Conservation (phyloP, 2,888 invertebrate genomes). For the Alsophila aescularia region DNA sequence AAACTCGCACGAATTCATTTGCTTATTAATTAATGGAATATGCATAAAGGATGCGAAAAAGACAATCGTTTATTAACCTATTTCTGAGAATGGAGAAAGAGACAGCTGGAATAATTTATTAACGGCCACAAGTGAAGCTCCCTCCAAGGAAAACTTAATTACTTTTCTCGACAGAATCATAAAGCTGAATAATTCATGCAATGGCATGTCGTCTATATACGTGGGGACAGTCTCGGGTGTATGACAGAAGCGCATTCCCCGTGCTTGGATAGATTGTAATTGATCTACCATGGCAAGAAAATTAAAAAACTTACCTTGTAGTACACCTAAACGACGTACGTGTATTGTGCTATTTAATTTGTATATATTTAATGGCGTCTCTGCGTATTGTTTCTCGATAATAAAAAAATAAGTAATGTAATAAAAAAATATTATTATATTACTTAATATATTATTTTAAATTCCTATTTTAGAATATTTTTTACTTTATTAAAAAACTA, state of each 20-base stretch:
- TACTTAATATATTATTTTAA: too few species aligned
- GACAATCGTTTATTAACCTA: slow-evolving; percentile 70
- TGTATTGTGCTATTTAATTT: too few species aligned
- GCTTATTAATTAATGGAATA: slow-evolving; percentile 69
- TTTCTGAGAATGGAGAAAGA: slow-evolving; percentile 68
- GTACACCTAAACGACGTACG: too few species aligned
- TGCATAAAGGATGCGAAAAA: slow-evolving; percentile 66
- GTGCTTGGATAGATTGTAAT: slow-evolving; percentile 57
- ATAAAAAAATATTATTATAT: too few species aligned
- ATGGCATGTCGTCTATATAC: slow-evolving; percentile 29
- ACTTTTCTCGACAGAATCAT: slow-evolving; percentile 68
- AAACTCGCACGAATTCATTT: slow-evolving; percentile 55
- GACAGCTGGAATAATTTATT: slow-evolving; percentile 74
- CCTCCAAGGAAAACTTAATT: slow-evolving; percentile 74
- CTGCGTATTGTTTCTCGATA: too few species aligned
- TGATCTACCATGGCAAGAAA: slow-evolving; percentile 43
- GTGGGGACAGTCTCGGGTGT: slow-evolving; percentile 54
- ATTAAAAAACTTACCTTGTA: background rate
- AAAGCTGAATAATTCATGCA: slow-evolving; percentile 67
- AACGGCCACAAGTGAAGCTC: slow-evolving; percentile 68
- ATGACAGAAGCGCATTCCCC: slow-evolving; percentile 40
- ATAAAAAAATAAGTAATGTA: too few species aligned
- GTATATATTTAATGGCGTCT: too few species aligned
- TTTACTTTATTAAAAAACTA: too few species aligned
- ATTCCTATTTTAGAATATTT: too few species aligned